Evolutionary conservation across 2,888 invertebrate genomes (phyloP), one percentile per base, ranked within the genome.

Genomic region (Drosophila histrio): DNA sequence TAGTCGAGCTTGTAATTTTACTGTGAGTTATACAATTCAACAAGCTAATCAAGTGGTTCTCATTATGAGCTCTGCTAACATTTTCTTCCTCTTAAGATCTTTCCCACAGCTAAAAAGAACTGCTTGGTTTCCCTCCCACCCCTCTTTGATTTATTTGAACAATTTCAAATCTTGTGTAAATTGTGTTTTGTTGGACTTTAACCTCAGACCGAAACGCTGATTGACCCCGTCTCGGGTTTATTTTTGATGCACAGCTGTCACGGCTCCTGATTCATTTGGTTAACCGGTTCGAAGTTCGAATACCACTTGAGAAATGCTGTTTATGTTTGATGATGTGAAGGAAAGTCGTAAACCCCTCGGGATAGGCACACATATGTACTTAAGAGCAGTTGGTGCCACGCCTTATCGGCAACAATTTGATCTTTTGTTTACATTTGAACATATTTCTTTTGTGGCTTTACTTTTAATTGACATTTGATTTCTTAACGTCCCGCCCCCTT

Each of bases 391-490:
- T 57, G 56, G 7, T 38, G 59, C 71, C 74, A 69, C 69, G 65
- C 66, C 75, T 83, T 71, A 81, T 85, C 86, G 65, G 21, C 56
- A 69, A 46, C 63, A 53, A 58, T 69, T 76, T 72, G 71, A 79
- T 79, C 76, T 67, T 70, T 58, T 85, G 82, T 87, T 85, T 83
- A 77, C 84, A 82, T 53, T 41, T 39, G 21, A 57, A 44, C 41
- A 60, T 46, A 77, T 38, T 32, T 43, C 52, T 28, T 49, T 46
- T 59, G 50, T 19, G 39, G 28, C 59, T 72, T 57, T 58, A 46
- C 44, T 66, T 74, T 72, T 56, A 57, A 67, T 79, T 79, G 58
- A 61, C 63, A 54, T 60, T 81, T 76, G 68, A 62, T 78, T 65
- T 67, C 32, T 41, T 15, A 13, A 3, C 43, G n/a, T 26, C n/a